Base-by-base conservation (phyloP, 2,113 vertebrate genomes). In the Psilopsiagon aymara region DNA sequence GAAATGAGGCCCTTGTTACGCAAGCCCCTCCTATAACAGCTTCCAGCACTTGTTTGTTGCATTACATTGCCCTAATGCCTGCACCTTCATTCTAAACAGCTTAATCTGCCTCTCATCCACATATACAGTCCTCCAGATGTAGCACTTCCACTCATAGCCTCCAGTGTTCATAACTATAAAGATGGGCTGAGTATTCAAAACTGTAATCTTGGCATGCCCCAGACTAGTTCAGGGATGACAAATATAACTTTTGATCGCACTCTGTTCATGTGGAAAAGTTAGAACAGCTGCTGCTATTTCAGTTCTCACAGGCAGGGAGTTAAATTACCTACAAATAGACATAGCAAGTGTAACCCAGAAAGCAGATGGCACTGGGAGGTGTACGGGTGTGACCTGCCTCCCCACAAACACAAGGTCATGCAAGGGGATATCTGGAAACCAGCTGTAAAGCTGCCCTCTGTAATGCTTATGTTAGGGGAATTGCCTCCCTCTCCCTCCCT, bases 221-320 rank as follows among this genome's bases (percentile, higher is more conserved):
- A 29, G 39, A 68, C 84, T 89, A 79, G 87, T 82, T 94, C 70
- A 91, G 70, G 18, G 47, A 76, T 69, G 87, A 82, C 70, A 87
- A 94, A 96, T 91, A 90, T 55, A 96, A 94, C 70, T 93, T 94
- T 39, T 64, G 82, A 55, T 93, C 76, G 74, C 66, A 46, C 62
- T 63, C 46, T 66, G 43, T 85, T 92, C 70, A n/a, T 51, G 52
- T 25, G 70, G 78, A 95, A 82, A 82, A 90, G 87, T 51, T 68
- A 71, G 78, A 93, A 76, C 87, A 97, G 95, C 94, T 96, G 92
- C 70, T 90, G 90, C 87, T 85, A 84, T 90, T 96, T 90, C 90
- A 76, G 70, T 51, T 93, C 47, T 90, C 44, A 71, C 52, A 92
- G 62, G 4, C 82, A 55, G 21, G 33, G 90, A 75, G 57, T 91